A percentile compares a stretch with the other conserved stretches of the same genome.
phyloP scores from a whole-genome alignment of 2,797 vertebrate species.

The Acipenser ruthenus region DNA sequence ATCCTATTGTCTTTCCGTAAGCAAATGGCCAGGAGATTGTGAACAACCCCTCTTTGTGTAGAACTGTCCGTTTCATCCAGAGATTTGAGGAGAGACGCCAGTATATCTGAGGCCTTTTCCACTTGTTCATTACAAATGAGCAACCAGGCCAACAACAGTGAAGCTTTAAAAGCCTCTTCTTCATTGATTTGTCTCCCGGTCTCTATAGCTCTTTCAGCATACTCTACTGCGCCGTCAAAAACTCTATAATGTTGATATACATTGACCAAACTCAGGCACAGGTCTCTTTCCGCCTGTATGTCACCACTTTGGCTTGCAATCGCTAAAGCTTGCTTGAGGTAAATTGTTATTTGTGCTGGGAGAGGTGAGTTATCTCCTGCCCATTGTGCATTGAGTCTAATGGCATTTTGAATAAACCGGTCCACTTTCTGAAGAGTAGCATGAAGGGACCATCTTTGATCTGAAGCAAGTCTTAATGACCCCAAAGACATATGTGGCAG shows the following conservation, averaged over 20 bases:
- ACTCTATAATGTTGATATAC: constrained; percentile 73
- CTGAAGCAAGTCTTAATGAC: constrained; percentile 65
- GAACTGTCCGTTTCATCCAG: constrained; percentile 64
- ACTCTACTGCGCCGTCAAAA: constrained; percentile 61
- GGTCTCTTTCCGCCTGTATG: constrained; percentile 58
- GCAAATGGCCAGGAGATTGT: constrained; percentile 83
- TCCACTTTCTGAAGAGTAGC: constrained; percentile 71
- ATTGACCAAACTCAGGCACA: constrained; percentile 74
- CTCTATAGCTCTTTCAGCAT: constrained; percentile 64
- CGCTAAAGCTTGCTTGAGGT: constrained; percentile 69
- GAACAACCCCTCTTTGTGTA: constrained; percentile 73
- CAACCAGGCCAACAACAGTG: constrained; percentile 77
- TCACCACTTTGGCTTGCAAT: constrained; percentile 56
- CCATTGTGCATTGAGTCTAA: constrained; percentile 57
- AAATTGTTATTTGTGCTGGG: constrained; percentile 73
- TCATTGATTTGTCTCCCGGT: constrained; percentile 66
- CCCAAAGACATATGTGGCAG: constrained; percentile 81
- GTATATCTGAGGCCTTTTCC: constrained; percentile 51
- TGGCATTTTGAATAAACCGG: constrained; percentile 72
- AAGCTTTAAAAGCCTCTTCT: constrained; percentile 82
- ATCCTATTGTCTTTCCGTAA: constrained; percentile 58
- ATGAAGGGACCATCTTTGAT: constrained; percentile 46
- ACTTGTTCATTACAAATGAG: constrained; percentile 63
- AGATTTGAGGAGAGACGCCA: constrained; percentile 64
- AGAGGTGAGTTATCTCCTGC: constrained; percentile 59